Evolutionary conservation across 2,888 invertebrate species (phyloP).

Genomic region (Homarus gammarus): DNA sequence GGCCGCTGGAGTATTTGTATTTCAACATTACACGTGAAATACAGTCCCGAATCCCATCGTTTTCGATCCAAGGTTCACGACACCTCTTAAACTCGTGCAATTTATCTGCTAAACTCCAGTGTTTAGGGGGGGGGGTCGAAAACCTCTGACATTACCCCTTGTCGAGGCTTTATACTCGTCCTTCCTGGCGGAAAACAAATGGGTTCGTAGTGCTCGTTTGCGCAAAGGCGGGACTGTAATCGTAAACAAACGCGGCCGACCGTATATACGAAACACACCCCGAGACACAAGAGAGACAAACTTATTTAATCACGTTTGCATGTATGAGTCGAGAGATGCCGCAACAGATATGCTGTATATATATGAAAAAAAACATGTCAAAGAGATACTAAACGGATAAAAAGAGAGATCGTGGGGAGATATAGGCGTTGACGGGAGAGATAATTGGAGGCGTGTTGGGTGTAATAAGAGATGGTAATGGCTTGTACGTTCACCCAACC

Average conservation of each 20-base stretch:
- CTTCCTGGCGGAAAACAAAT: not conserved
- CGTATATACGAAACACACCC: not conserved
- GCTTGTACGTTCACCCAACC: conserved; percentile 9
- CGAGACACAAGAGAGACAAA: no score
- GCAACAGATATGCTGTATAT: not conserved
- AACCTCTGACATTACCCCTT: not conserved
- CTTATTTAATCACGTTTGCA: not conserved
- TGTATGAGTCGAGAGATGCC: not conserved
- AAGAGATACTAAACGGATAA: not conserved
- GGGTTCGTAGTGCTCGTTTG: not conserved
- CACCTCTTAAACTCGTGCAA: not conserved
- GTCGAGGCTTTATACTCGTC: not conserved
- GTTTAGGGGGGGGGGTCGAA: not conserved
- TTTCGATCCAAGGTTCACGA: not conserved
- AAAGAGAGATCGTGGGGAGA: not conserved
- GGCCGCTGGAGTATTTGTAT: not conserved
- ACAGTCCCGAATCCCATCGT: not conserved
- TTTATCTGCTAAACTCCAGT: not conserved
- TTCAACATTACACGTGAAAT: not conserved
- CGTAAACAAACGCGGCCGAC: not conserved
- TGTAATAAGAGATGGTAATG: conserved; percentile 13
- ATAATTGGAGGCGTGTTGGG: conserved; percentile 10
- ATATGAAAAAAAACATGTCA: not conserved
- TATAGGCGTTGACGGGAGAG: not conserved
- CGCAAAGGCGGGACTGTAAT: not conserved